Evolutionary conservation across 2,113 vertebrate species (phyloP), one percentile per base, ranked within the genome.

Genomic region (Bubo blakistoni): DNA sequence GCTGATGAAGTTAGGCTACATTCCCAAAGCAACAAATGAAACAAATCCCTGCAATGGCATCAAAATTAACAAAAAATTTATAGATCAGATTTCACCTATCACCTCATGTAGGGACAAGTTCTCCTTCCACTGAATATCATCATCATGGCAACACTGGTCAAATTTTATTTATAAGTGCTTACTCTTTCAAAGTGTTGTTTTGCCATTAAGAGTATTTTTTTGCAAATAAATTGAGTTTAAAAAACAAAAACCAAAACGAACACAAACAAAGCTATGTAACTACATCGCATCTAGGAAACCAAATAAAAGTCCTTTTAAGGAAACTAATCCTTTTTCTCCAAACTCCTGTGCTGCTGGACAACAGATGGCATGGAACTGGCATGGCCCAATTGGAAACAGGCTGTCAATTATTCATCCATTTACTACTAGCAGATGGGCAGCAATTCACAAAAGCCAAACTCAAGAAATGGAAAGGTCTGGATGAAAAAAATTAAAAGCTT

Each of bases 391-490:
- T 97, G 97, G 96, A 97, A 95, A 65, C 46, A 80, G 94, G 95
- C 95, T 34, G 4, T 87, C 97, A 96, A 57, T 98, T 96, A 97
- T 94, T 97, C 96, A 95, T 90, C 97, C 90, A 15, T 96, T 97
- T 97, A 96, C 97, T 96, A 94, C 81, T 83, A 96, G 91, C 98
- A 98, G 98, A 98, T 97, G 97, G 96, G 94, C 79, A 96, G 62
- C 16, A 10, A 83, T 22, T 86, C 49, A 95, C 65, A 96, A 90
- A 95, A 97, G 96, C 95, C 97, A 98, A 98, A 88, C 92, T 95
- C 95, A 98, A 97, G 95, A 97, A 97, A 94, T 83, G 29, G 83
- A 96, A 96, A 87, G 72, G 82, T 93, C 85, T 96, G 89, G 92
- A 96, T 74, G 54, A 86, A 93, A 92, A 90, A 82, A 93, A 95